Base-by-base conservation (phyloP, 2,888 invertebrate genomes). In the Anoplius nigerrimus region DNA sequence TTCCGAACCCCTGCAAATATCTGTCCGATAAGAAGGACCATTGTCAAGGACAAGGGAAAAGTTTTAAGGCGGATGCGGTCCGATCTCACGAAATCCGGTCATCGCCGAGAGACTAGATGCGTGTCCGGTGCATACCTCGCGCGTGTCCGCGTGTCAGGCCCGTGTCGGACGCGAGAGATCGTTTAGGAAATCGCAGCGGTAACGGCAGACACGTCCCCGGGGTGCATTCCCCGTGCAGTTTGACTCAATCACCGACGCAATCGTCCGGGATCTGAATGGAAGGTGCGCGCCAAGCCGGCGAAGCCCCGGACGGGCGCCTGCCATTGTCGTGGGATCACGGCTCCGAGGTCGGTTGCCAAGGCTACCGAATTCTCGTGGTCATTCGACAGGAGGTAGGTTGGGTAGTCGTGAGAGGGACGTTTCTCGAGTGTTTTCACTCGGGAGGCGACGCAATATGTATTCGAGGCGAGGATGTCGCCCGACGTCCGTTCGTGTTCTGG, bases 261-360 rank as follows among this genome's bases (percentile, higher is more conserved):
- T 48, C 18, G 18, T 18, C 48, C 18, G 18, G 16, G 48, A 16
- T 48, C 48, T 48, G 16, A 48, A 48, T 48, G 48, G 48, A 48
- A 48, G 48, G 48, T 48, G 48, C 11, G 34, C 34, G 34, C 48
- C 48, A 8, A 48, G 34, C 48, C 16, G 16, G 48, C 6, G 48
- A 48, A 18, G 16, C 48, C 18, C 18, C 48, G 48, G n/a, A 48
- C 18, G 48, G n/a, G 48, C n/a, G 48, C n/a, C n/a, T 48, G 18
- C 48, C 5, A 48, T 48, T 48, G 48, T 18, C 48, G 48, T 18
- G 16, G 5, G 48, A 18, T 18, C n/a, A 18, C 18, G 16, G 48
- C 48, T 48, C n/a, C 21, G 56, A 57, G 42, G 34, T 57, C 43
- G 43, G 56, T 57, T 57, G 34, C 56, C 56, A 57, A 57, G 56